These are phyloP conservation scores for Lypha dubia DNA, from an alignment of 2,888 invertebrate genomes.

Conservation along the genomic window DNA sequence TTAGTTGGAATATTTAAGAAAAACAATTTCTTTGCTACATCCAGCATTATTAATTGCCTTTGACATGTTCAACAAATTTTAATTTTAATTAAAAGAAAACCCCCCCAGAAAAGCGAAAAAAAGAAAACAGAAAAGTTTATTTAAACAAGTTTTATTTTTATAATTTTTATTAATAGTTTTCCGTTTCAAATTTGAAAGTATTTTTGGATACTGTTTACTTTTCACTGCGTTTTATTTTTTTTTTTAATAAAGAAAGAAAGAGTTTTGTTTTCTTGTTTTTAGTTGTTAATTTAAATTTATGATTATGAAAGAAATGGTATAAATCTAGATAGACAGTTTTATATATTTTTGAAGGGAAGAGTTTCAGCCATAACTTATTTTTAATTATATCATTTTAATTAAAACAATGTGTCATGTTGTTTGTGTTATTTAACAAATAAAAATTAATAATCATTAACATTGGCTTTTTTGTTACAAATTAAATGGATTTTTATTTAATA, in stretches of 20 bases:
- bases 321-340: conserved; percentile 14
- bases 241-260: conserved; percentile 8
- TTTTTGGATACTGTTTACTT: conserved; percentile 1
- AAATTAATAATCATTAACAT: conserved; percentile 55
- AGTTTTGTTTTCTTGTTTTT: conserved; percentile 39
- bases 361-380: conserved; percentile 13
- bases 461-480: conserved; percentile 36
- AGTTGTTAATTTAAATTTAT: conserved; percentile 59
- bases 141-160: conserved; percentile 45
- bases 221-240: conserved; percentile 8
- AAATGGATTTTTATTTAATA: conserved; percentile 14
- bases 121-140: conserved; percentile 15
- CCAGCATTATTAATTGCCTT: conserved; percentile 60
- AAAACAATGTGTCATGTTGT: conserved; percentile 16
- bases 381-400: conserved; percentile 37
- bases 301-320: conserved; percentile 16
- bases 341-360: neutral
- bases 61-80: conserved; percentile 68
- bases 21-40: conserved; percentile 20
- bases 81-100: conserved; percentile 70
- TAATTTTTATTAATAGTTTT: conserved; percentile 52
- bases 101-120: neutral
- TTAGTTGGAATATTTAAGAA: conserved; percentile 26
- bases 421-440: conserved; percentile 43
- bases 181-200: conserved; percentile 28